Percentiles rank a stretch among this genome's conserved stretches.
Conservation (phyloP, 2,888 invertebrate genomes). For the Drosophila fulvimacula region DNA sequence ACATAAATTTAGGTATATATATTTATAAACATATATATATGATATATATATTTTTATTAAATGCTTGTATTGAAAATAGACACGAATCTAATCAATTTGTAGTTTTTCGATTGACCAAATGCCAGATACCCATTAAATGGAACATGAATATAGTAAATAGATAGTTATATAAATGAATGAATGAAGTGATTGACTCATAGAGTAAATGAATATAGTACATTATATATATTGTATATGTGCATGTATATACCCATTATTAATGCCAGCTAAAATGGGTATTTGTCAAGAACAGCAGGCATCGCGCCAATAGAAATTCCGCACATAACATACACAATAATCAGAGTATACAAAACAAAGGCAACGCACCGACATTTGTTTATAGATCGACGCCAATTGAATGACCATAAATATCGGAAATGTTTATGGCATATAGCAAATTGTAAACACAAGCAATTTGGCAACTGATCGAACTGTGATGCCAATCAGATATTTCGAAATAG, state of each 20-base stretch:
- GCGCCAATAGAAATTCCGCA: slow-evolving; percentile 58
- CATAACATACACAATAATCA: slow-evolving; percentile 19
- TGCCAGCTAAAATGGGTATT: not conserved
- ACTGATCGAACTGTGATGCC: slow-evolving; percentile 38
- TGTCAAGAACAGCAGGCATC: slow-evolving; percentile 23
- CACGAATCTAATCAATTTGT: not conserved
- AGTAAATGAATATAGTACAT: not conserved
- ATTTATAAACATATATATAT: slow-evolving; percentile 43
- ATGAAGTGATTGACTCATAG: not conserved
- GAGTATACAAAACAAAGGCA: slow-evolving; percentile 13
- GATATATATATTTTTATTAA: slow-evolving; percentile 58
- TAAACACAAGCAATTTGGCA: slow-evolving; percentile 43
- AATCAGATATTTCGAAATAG: slow-evolving; percentile 47
- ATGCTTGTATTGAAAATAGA: slow-evolving; percentile 30
- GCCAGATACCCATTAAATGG: slow-evolving; percentile 9
- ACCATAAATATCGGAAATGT: slow-evolving; percentile 43
- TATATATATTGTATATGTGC: not conserved
- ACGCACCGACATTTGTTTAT: slow-evolving; percentile 48
- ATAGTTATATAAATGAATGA: not conserved
- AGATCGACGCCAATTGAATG: slow-evolving; percentile 39
- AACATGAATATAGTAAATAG: too few relatives aligned
- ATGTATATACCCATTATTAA: not conserved
- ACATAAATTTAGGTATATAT: slow-evolving; percentile 58
- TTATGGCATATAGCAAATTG: not conserved
- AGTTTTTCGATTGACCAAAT: slow-evolving; percentile 4